A percentile compares a stretch with the other conserved stretches of the same genome.
Evolutionary conservation across 2,888 invertebrate genomes (phyloP).

Genomic region (Ophioninae sp.): DNA sequence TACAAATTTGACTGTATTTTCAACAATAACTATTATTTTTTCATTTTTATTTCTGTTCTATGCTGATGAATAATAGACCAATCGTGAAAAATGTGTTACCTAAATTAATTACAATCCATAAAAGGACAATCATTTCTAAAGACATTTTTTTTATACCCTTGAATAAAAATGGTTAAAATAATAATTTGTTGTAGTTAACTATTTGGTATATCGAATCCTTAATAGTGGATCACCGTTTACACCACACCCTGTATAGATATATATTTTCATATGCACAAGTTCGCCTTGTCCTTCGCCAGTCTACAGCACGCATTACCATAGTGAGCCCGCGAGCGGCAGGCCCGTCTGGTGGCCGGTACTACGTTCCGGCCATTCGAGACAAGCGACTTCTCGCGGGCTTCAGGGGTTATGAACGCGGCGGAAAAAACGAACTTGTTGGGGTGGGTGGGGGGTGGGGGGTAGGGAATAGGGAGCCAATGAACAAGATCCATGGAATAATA

Average conservation of each 20-base stretch:
- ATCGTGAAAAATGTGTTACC: too few relatives aligned
- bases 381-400: constrained; percentile 54
- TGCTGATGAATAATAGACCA: too few relatives aligned
- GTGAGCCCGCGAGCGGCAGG: constrained; percentile 70
- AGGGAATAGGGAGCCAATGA: constrained; percentile 64
- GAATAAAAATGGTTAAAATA: too few relatives aligned
- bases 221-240: too few relatives aligned
- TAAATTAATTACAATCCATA: too few relatives aligned
- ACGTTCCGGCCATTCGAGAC: constrained; percentile 45
- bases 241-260: background rate
- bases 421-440: constrained; percentile 60
- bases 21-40: too few relatives aligned
- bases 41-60: too few relatives aligned
- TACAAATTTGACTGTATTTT: too few relatives aligned
- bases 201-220: too few relatives aligned
- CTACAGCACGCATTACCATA: constrained; percentile 75
- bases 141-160: too few relatives aligned
- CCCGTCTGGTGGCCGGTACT: constrained; percentile 62
- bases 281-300: constrained; percentile 73
- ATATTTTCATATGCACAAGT: constrained; percentile 61
- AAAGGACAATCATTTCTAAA: too few relatives aligned
- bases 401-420: constrained; percentile 44
- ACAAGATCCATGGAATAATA: constrained; percentile 67
- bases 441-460: constrained; percentile 65
- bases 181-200: too few relatives aligned